Conservation (phyloP, 2,888 invertebrate species). For the Stenotaenia linearis region DNA sequence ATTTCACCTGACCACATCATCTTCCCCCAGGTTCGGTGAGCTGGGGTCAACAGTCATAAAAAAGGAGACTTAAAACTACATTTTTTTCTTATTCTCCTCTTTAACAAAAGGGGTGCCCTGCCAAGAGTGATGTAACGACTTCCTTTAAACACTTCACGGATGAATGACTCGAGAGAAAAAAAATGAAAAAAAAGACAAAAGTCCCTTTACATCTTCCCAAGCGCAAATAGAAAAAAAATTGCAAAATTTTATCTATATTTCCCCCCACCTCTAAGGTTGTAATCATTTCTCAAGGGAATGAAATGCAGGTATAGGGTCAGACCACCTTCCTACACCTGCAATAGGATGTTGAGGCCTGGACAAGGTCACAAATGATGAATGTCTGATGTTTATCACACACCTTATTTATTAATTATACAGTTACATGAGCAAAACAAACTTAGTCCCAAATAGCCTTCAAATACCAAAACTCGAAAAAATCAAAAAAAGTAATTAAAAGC, state of each 20-base stretch:
- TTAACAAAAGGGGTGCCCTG: conserved; percentile 17
- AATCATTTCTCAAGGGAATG: conserved; percentile 17
- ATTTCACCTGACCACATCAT: conserved; percentile 26
- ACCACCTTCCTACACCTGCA: not conserved
- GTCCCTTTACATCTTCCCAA: not conserved
- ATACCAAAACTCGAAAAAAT: no score
- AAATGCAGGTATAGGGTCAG: conserved; percentile 17
- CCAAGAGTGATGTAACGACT: conserved; percentile 23
- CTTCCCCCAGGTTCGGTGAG: not conserved
- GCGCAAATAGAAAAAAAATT: not conserved
- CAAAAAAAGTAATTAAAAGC: no score
- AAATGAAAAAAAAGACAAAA: not conserved
- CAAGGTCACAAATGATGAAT: conserved; percentile 17
- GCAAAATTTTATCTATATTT: not conserved
- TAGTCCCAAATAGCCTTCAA: not conserved
- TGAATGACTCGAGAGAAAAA: not conserved
- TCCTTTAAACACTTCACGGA: not conserved
- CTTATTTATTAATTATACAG: conserved; percentile 13
- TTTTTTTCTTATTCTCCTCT: not conserved
- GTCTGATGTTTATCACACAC: conserved; percentile 20
- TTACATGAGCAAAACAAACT: conserved; percentile 21
- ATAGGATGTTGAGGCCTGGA: conserved; percentile 13
- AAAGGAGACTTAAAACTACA: conserved; percentile 10
- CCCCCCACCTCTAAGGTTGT: not conserved
- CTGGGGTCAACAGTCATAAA: conserved; percentile 8